Base-by-base conservation (phyloP, 2,888 invertebrate genomes). In the Plutella xylostella region DNA sequence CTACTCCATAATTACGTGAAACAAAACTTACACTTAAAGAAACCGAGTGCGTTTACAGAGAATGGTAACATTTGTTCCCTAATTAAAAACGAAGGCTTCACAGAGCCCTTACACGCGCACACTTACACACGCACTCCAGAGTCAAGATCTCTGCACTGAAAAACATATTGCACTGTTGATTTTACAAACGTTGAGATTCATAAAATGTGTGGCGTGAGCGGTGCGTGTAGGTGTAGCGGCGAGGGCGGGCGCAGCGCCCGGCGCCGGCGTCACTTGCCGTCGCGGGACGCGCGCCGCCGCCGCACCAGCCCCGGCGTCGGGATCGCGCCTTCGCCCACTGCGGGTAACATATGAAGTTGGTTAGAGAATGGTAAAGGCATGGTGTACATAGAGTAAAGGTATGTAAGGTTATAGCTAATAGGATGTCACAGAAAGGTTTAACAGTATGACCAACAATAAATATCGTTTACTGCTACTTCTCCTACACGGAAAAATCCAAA, bases 181-280 rank as follows among this genome's bases (percentile, higher is more conserved):
- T 22, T 39, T 28, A 47, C 28, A 41, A 46, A 48, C 37, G 33
- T 43, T 48, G 48, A 51, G 50, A 51, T 51, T 51, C 50, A 45
- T 37, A 42, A 43, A 43, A 48, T 43, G 25, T 21, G 14, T 14
- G 39, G 25, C 15, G 25, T 2, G 59, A 55, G 44, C 45, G 55
- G 53, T 54, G 40, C 54, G 45, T 55, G 54, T 43, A 60, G 65
- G 49, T 17, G 18, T 28, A 58, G 58, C 53, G 58, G 55, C 46
- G 49, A 45, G 42, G 48, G 50, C 53, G 57, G 19, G 34, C 72
- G 74, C 70, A 73, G 82, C 84, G 84, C 76, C 75, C 74, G 78
- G 65, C 76, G 84, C 87, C 82, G 75, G 73, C 86, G 88, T 90
- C 90, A 91, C 90, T 90, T 90, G 85, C 87, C 89, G 80, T 90